Evolutionary conservation across 1,140 invertebrate genomes (phyloP).

Genomic region (Orchesella cincta): DNA sequence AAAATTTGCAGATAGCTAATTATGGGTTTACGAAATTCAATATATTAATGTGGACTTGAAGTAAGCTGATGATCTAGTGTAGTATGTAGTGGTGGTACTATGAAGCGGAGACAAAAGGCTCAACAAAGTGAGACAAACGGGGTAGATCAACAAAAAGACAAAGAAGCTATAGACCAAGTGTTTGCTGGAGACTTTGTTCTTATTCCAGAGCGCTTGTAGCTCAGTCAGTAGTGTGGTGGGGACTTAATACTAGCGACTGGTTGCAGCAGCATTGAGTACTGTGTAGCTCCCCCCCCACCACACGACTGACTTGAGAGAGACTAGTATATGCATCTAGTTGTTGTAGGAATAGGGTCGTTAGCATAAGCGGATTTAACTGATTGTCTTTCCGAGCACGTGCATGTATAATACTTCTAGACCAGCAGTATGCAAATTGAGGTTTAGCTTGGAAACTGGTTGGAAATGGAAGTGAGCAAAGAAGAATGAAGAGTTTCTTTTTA

Average conservation of each 20-base stretch:
- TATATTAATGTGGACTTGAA: not conserved
- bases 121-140: conserved; percentile 25
- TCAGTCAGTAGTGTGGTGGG: too few species aligned
- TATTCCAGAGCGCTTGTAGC: not conserved
- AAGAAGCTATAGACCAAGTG: not conserved
- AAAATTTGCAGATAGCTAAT: conserved; percentile 9
- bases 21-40: not conserved
- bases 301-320: not conserved
- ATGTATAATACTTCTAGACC: conserved; percentile 23
- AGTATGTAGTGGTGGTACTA: not conserved
- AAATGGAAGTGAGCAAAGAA: conserved; percentile 22
- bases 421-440: conserved; percentile 26
- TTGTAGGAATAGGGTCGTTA: conserved; percentile 27
- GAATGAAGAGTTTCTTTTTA: not conserved
- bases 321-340: not conserved
- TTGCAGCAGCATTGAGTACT: too few species aligned
- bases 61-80: not conserved
- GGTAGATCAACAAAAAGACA: conserved; percentile 24
- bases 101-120: conserved; percentile 16
- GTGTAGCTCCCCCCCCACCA: too few species aligned
- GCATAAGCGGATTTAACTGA: conserved; percentile 29
- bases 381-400: conserved; percentile 25
- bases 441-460: conserved; percentile 18
- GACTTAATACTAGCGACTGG: too few species aligned
- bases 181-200: too few species aligned